These are phyloP conservation scores for Paracentrotus lividus DNA, from an alignment of 53 echinoderm and acorn worm species.

Conservation along the genomic window DNA sequence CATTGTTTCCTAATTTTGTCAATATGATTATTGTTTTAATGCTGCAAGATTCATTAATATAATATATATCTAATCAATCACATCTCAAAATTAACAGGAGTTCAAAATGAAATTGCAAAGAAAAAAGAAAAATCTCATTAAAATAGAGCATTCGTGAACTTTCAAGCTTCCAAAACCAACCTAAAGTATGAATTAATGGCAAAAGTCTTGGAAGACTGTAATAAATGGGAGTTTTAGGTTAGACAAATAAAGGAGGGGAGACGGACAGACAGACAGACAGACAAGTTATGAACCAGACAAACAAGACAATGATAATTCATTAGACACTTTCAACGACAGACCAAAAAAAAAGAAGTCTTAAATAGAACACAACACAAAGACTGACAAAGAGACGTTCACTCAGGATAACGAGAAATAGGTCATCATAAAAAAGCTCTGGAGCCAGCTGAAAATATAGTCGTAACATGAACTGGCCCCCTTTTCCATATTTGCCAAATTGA, in stretches of 20 bases:
- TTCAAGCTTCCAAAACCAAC: not conserved
- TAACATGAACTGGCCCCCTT: constrained; percentile 1
- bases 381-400: not conserved
- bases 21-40: too few species aligned
- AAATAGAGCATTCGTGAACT: not conserved
- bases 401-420: not conserved
- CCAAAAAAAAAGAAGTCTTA: not conserved
- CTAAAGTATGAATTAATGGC: not conserved
- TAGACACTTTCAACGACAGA: not conserved
- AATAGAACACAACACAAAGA: not conserved
- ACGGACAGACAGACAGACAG: constrained; percentile 29
- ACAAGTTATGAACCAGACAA: constrained; percentile 4
- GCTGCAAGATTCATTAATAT: too few species aligned
- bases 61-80: too few species aligned
- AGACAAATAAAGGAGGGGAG: not conserved
- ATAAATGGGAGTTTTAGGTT: constrained; percentile 24
- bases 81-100: too few species aligned
- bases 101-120: too few species aligned
- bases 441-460: constrained; percentile 18
- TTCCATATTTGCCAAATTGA: constrained; percentile 60
- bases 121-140: not conserved
- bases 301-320: not conserved
- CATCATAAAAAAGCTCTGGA: constrained; percentile 13
- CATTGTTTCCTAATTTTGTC: too few species aligned
- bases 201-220: not conserved